Evolutionary conservation across 2,797 vertebrate species (phyloP).

Genomic region (Sebastes vulpes): DNA sequence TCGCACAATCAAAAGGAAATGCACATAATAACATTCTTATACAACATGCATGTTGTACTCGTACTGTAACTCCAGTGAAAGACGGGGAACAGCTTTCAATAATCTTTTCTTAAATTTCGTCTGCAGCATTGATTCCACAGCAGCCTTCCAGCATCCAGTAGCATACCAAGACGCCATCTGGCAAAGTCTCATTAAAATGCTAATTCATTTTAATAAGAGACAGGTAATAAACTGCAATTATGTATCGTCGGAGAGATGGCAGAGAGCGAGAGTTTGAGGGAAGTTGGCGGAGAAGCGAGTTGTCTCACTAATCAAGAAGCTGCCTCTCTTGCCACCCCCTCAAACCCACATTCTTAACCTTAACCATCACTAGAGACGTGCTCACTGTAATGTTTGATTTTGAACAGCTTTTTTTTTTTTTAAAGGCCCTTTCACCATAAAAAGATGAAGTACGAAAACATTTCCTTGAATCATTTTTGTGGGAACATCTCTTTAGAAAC

Average conservation of each 20-base stretch:
- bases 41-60: neutral
- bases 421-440: neutral
- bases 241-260: constrained; percentile 83
- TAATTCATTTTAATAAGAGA: constrained; percentile 92
- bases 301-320: constrained; percentile 74
- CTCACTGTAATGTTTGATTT: constrained; percentile 44
- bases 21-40: constrained; percentile 1
- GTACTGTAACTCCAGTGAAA: constrained; percentile 15
- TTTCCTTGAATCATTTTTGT: neutral
- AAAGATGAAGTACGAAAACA: neutral
- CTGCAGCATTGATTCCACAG: constrained; percentile 50
- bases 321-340: constrained; percentile 49
- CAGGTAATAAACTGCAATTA: constrained; percentile 92
- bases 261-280: constrained; percentile 74
- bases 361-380: constrained; percentile 30
- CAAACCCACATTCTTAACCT: constrained; percentile 62
- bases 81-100: constrained; percentile 25
- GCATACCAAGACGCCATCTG: constrained; percentile 86
- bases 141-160: constrained; percentile 67
- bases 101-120: constrained; percentile 18
- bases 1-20: constrained; percentile 34
- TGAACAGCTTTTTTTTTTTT: constrained; percentile 11
- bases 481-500: neutral
- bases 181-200: constrained; percentile 88
- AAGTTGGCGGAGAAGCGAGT: constrained; percentile 67